Conservation (phyloP, 2,888 invertebrate genomes). For the Drosophila pseudotakahashii region DNA sequence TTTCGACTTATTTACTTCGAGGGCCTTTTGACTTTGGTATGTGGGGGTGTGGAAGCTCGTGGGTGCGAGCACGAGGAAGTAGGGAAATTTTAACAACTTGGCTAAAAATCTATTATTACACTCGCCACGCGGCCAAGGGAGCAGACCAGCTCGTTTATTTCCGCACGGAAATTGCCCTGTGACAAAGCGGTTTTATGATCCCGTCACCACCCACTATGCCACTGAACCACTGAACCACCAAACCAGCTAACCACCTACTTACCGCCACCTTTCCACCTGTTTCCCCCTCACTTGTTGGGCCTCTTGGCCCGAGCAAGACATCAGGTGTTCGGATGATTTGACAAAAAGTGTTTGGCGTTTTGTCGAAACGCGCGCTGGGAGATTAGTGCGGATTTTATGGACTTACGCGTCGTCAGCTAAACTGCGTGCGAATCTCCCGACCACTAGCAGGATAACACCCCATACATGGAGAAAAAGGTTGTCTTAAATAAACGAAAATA, state of each 20-base stretch:
- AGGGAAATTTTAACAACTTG: conserved; percentile 60
- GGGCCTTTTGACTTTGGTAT: conserved; percentile 21
- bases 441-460: conserved; percentile 13
- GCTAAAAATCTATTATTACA: conserved; percentile 72
- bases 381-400: conserved; percentile 80
- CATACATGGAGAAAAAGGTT: not conserved
- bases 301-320: conserved; percentile 64
- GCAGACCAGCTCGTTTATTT: conserved; percentile 59
- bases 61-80: conserved; percentile 4
- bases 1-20: conserved; percentile 67
- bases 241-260: conserved; percentile 7
- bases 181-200: conserved; percentile 74
- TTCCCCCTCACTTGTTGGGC: conserved; percentile 34
- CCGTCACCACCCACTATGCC: conserved; percentile 38
- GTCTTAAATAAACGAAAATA: no score
- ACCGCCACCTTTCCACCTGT: not conserved
- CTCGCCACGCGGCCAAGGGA: conserved; percentile 11
- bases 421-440: conserved; percentile 65
- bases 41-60: not conserved
- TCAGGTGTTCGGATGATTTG: conserved; percentile 82
- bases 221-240: conserved; percentile 9
- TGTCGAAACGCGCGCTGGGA: conserved; percentile 67
- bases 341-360: conserved; percentile 78
- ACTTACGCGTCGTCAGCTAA: conserved; percentile 68
- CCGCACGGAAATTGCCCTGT: conserved; percentile 68